Evolutionary conservation across 2,888 invertebrate species (phyloP).

Genomic region (Malachius bipustulatus): DNA sequence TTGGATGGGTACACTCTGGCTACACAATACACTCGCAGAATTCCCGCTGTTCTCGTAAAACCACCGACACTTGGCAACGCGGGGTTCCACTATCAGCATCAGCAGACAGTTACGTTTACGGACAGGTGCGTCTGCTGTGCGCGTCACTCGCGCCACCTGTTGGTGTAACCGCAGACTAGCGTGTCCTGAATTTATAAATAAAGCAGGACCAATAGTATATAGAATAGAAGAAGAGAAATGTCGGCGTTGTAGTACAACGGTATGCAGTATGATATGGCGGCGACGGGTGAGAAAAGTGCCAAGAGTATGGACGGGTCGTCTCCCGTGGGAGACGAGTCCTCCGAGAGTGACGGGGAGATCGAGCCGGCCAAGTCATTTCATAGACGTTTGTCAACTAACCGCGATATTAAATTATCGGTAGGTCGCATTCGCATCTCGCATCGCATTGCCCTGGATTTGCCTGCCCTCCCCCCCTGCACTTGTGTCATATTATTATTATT

Average conservation of each 20-base stretch:
- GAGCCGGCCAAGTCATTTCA: conserved; percentile 66
- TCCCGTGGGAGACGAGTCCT: conserved; percentile 45
- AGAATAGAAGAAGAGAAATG: conserved; percentile 23
- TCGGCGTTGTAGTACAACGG: conserved; percentile 24
- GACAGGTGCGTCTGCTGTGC: no score
- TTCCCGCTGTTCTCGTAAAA: no score
- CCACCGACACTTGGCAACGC: no score
- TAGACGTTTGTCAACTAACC: conserved; percentile 73
- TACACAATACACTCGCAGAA: no score
- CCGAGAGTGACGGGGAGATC: conserved; percentile 74
- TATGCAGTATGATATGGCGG: conserved; percentile 29
- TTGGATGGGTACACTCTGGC: no score
- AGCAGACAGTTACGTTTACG: no score
- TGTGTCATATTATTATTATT: no score
- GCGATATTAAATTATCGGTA: conserved; percentile 70
- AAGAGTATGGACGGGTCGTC: conserved; percentile 32
- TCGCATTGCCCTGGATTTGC: no score
- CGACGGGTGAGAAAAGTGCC: conserved; percentile 29
- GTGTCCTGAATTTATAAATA: conserved; percentile 19
- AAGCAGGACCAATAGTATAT: no score
- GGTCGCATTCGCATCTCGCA: conserved; percentile 38
- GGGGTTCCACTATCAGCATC: no score
- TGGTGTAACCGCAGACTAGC: no score
- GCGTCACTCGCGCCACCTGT: background rate
- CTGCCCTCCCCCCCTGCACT: no score